Conservation (phyloP, 2,113 vertebrate species). For the Actenoides hombroni region DNA sequence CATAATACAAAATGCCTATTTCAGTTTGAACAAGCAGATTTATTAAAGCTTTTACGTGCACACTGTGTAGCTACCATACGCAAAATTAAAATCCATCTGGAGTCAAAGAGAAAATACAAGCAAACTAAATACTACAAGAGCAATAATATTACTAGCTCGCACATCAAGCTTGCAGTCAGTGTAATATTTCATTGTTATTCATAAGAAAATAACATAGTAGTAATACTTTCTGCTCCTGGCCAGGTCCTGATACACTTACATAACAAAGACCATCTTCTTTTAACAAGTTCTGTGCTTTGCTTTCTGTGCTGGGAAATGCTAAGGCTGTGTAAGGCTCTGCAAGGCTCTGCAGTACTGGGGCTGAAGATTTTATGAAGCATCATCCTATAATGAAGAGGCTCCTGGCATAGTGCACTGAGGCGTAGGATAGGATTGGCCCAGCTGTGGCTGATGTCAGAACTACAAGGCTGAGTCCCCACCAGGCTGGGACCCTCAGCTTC, state of each 20-base stretch:
- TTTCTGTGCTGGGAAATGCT: neutral
- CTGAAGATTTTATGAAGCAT: neutral
- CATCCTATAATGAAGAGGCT: neutral
- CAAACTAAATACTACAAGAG: slow-evolving; percentile 58
- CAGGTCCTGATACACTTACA: neutral
- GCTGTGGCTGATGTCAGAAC: neutral
- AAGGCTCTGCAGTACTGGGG: neutral
- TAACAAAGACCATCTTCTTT: neutral
- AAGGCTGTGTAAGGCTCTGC: neutral
- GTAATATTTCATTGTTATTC: slow-evolving; percentile 57
- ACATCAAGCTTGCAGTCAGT: slow-evolving; percentile 20
- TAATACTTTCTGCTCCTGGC: neutral
- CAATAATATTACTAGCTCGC: slow-evolving; percentile 24
- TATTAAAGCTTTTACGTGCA: slow-evolving; percentile 48
- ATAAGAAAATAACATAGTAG: slow-evolving; percentile 43
- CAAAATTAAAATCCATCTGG: slow-evolving; percentile 65
- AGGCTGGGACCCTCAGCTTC: neutral
- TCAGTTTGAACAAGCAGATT: slow-evolving; percentile 65
- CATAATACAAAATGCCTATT: slow-evolving; percentile 60
- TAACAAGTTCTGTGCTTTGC: neutral
- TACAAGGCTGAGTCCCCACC: fast-evolving
- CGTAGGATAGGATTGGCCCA: neutral
- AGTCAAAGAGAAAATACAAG: slow-evolving; percentile 59
- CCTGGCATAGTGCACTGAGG: neutral
- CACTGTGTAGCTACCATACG: slow-evolving; percentile 16